A percentile compares a stretch with the other conserved stretches of the same genome.
These are phyloP conservation scores for Papilio gigon DNA, from an alignment of 2,888 invertebrate genomes.

Conservation along the genomic window DNA sequence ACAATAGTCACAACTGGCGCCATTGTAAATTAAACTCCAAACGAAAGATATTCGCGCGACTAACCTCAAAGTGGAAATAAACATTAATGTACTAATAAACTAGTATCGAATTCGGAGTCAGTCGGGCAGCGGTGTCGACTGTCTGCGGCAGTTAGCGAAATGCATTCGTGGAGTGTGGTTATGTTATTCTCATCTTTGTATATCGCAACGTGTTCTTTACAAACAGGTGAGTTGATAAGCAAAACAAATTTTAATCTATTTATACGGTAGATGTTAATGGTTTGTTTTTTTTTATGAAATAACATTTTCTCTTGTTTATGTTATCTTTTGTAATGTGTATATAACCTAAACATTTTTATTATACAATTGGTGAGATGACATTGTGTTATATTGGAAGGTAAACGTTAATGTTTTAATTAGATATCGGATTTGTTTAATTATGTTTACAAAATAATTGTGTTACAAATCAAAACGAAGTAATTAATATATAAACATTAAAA, in stretches of 20 bases:
- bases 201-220: conserved; percentile 46
- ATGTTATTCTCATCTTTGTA: conserved; percentile 46
- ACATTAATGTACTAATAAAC: too few relatives aligned
- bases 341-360: conserved; percentile 15
- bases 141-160: conserved; percentile 54
- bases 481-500: not conserved
- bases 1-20: too few relatives aligned
- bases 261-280: not conserved
- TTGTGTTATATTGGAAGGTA: not conserved
- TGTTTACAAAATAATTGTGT: not conserved
- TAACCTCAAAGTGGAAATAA: not conserved
- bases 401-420: not conserved
- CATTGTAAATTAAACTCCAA: not conserved
- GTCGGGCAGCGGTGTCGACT: not conserved
- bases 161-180: conserved; percentile 49
- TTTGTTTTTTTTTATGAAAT: not conserved
- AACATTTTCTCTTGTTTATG: not conserved
- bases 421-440: not conserved
- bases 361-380: not conserved
- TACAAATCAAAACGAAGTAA: not conserved
- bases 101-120: not conserved
- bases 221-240: conserved; percentile 49
- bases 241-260: conserved; percentile 1
- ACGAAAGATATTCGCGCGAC: not conserved
- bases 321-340: conserved; percentile 2